Evolutionary conservation across 2,888 invertebrate genomes (phyloP), one percentile per base, ranked within the genome.

Genomic region (Dasypolia templi): DNA sequence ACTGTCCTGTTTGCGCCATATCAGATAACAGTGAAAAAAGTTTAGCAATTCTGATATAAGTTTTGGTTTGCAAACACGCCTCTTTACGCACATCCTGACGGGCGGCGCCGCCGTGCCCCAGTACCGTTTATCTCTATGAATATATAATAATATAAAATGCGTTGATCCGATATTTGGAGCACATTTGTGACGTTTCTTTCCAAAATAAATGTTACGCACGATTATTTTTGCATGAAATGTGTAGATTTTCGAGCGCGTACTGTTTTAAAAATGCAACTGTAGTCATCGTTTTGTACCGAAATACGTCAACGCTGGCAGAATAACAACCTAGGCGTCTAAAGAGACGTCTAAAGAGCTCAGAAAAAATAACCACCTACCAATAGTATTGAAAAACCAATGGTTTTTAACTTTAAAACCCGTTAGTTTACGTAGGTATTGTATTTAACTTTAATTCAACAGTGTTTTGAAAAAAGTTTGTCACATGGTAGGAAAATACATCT

Each of bases 21-120:
- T 42, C 26, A 32, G 49, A n/a, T 75, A 83, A 72, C 74, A 53
- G 78, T 71, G 70, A 76, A 71, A 68, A 66, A 76, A 77, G 67
- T 80, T 81, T 80, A 61, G 77, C 75, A 84, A 81, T 82, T 77
- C 67, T 75, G 62, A 87, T 81, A 39, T 71, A 26, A 79, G 74
- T 86, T 90, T 91, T 88, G 87, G 79, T 87, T 91, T 89, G 88
- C 87, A 87, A 90, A 91, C 87, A 82, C 51, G 56, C 35, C 46
- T 79, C 84, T 84, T 90, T 90, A 87, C 91, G 89, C 79, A 87
- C 75, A 77, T 77, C 72, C 58, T 88, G 85, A 82, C 84, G 58
- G 82, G 58, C 51, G 84, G 6, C 35, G 35, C 59, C 66, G n/a
- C 39, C 35, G 44, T 56, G 69, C 62, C 62, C 58, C 55, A 62